phyloP scores from a whole-genome alignment of 2,888 invertebrate genomes.

The Sarcophaga rosellei region DNA sequence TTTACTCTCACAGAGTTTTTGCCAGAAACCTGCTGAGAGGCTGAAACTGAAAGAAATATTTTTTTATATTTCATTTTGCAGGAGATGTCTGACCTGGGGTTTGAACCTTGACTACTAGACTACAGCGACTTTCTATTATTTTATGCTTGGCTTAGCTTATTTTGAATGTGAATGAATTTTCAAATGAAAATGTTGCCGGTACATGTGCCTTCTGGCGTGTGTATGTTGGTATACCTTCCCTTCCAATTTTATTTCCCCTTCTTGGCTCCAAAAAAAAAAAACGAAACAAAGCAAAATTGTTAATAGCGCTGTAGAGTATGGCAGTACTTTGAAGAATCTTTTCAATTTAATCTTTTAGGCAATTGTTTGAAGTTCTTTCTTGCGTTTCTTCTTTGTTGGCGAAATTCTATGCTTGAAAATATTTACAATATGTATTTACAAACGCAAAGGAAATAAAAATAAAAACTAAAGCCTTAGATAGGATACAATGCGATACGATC shows the following conservation, averaged over 20 bases:
- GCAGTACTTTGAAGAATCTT: slow-evolving; percentile 19
- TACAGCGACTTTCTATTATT: no score
- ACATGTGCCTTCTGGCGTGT: background rate
- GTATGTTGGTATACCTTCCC: slow-evolving; percentile 1
- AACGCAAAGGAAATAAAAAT: slow-evolving; percentile 31
- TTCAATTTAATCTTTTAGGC: slow-evolving; percentile 53
- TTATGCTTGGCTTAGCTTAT: no score
- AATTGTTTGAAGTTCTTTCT: slow-evolving; percentile 53
- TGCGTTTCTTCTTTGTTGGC: slow-evolving; percentile 6
- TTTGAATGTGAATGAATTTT: background rate
- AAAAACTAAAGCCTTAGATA: background rate
- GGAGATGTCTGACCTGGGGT: no score
- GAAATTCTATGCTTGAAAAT: slow-evolving; percentile 15
- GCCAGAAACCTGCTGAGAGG: no score
- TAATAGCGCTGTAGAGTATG: background rate
- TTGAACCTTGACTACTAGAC: no score
- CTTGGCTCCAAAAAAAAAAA: background rate
- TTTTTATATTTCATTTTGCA: no score
- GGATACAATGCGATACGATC: background rate
- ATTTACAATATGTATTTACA: slow-evolving; percentile 33
- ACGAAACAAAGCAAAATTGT: background rate
- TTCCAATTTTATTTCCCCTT: background rate
- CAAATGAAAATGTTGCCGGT: background rate
- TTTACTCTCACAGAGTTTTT: no score
- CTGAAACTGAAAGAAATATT: no score